Evolutionary conservation across 2,888 invertebrate genomes (phyloP), one percentile per base, ranked within the genome.

Genomic region (Catocala nupta): DNA sequence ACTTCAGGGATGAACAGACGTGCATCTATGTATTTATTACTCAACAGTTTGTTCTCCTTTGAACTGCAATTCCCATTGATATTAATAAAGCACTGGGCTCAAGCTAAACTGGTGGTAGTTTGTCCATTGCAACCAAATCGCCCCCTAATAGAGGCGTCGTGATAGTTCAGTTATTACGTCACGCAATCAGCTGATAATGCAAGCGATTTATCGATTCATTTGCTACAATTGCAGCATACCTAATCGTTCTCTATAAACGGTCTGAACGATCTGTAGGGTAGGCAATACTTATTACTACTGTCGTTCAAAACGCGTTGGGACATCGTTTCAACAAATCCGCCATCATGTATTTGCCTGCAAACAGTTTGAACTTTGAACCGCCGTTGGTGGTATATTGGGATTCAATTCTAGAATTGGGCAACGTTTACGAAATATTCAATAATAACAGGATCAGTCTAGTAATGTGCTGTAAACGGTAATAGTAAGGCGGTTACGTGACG

Each of bases 151-250:
- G 77, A 63, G 50, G 57, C 56, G 75, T 88, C 88, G 88, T 89
- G 88, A 87, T 87, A 88, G 88, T 83, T 81, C 87, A 80, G 59
- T 53, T 58, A 42, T 87, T 85, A 81, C 87, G 81, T 86, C 85
- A 88, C 73, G 65, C 70, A 79, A 73, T 76, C 62, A 70, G 73
- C 70, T 78, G 78, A 76, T 81, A 81, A 80, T 80, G 61, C 65
- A 67, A 70, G 64, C 80, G 81, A 84, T 82, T 82, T 85, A 82
- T 81, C 79, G 76, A 76, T 81, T 81, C 78, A 77, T 82, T 85
- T 84, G 80, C 82, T 78, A 83, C 68, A 75, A 39, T 39, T 39
- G 36, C 36, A 39, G 36, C 36, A 39, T 39, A 39, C 9, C 36
- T 84, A 82, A 88, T 83, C 78, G 75, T 75, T 68, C 68, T 66